These are phyloP conservation scores for Pogona vitticeps DNA, from an alignment of 2,113 vertebrate species.

Conservation along the genomic window DNA sequence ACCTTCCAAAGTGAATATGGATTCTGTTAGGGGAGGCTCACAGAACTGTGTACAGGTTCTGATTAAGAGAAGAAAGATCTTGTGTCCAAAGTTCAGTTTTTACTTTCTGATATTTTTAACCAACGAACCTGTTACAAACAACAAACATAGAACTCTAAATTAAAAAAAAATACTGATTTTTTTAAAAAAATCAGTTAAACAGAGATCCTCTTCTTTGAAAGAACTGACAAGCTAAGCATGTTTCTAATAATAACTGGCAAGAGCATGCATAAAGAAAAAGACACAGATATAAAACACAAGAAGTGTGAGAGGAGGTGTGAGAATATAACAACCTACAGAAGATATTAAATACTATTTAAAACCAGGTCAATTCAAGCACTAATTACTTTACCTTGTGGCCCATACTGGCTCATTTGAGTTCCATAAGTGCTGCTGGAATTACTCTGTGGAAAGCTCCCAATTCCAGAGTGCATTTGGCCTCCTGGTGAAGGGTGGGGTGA, in stretches of 20 bases:
- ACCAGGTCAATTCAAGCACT: neutral
- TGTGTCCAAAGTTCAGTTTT: neutral
- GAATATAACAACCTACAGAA: neutral
- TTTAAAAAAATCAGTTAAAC: neutral
- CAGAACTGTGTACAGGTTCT: neutral
- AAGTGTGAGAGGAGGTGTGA: neutral
- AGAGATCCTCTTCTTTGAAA: neutral
- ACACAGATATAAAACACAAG: neutral
- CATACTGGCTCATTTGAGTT: slow-evolving; percentile 90
- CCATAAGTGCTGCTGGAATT: slow-evolving; percentile 87
- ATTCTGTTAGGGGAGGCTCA: neutral
- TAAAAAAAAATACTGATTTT: neutral
- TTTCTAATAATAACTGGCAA: neutral
- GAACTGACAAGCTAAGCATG: neutral
- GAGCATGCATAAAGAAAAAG: neutral
- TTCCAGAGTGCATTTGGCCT: slow-evolving; percentile 88
- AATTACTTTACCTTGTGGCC: slow-evolving; percentile 87
- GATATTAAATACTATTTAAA: slow-evolving; percentile 13
- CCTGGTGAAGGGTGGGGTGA: slow-evolving; percentile 90
- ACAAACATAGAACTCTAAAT: too few relatives aligned
- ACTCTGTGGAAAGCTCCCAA: slow-evolving; percentile 87
- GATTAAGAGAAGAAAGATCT: neutral
- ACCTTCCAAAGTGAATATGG: neutral
- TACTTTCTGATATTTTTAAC: neutral
- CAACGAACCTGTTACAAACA: neutral